These are phyloP conservation scores for Priocnemis perturbator DNA, from an alignment of 2,888 invertebrate species.

Conservation along the genomic window DNA sequence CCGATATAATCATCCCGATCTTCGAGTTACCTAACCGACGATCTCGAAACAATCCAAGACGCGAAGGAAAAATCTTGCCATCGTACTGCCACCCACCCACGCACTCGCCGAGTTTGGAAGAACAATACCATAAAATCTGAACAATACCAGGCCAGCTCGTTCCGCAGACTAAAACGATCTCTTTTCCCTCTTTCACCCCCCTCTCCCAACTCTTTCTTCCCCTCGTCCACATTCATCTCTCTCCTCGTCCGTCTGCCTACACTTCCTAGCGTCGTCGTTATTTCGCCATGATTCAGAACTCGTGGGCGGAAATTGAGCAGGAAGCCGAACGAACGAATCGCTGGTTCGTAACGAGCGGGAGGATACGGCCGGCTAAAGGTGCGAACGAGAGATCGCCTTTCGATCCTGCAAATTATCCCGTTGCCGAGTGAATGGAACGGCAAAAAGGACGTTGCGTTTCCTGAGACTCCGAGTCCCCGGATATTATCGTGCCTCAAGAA, in stretches of 20 bases:
- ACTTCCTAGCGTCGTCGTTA: background rate
- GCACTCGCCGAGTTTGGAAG: no score
- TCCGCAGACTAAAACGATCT: background rate
- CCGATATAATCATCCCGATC: no score
- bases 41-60: no score
- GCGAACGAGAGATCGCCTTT: conserved; percentile 1
- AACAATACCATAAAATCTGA: background rate
- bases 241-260: background rate
- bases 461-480: no score
- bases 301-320: conserved; percentile 9
- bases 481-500: no score
- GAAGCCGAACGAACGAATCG: conserved; percentile 3
- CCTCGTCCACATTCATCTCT: background rate
- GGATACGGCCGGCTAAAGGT: background rate
- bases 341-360: background rate
- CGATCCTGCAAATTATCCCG: conserved; percentile 5
- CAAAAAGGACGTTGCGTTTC: no score
- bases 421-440: background rate
- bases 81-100: no score
- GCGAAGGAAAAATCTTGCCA: no score
- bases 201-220: background rate
- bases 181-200: background rate
- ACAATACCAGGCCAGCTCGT: conserved; percentile 5
- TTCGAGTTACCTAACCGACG: no score
- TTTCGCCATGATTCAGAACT: background rate